Evolutionary conservation across 2,113 vertebrate species (phyloP), one percentile per base, ranked within the genome.

Genomic region (Thalassoma bifasciatum): DNA sequence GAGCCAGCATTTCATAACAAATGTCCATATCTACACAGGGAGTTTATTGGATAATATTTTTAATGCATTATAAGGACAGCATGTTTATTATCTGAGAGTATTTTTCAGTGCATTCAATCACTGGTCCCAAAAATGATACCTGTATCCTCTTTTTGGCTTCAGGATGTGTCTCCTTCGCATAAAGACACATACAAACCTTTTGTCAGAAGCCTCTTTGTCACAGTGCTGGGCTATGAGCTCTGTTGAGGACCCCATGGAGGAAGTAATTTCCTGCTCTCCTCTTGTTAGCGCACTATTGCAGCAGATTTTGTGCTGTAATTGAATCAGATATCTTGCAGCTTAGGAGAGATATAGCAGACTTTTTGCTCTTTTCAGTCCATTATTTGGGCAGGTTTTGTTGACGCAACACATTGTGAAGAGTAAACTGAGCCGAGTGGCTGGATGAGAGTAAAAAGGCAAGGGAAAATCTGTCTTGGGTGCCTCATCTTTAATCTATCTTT

Each of bases 261-360:
- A 80, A 77, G 71, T 83, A 24, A 88, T 88, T 84, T 86, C 76
- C 81, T 77, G 58, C 62, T 79, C 23, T 34, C 36, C 26, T 68
- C 57, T 86, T 87, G 77, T 79, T 86, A 66, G 53, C 77, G 68
- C 37, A 30, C 72, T 77, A 24, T 69, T 76, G 62, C 67, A 85
- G 77, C 62, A 59, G 54, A 78, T 79, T 87, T 58, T 40, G 64
- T 63, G 62, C 59, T 70, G 77, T 87, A 85, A 88, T 83, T 88
- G 77, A 88, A 85, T 81, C 75, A 59, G 79, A 85, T 42, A 57
- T 85, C 83, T 76, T 77, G 50, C 53, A 75, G 71, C 59, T 63
- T 47, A 21, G 60, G 70, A 68, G 51, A 79, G 77, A 85, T 82
- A 69, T 68, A 82, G 80, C 49, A 58, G 72, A 78, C 63, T 62